These are phyloP conservation scores for Oxyruncus cristatus DNA, from an alignment of 2,113 vertebrate species.

Conservation along the genomic window DNA sequence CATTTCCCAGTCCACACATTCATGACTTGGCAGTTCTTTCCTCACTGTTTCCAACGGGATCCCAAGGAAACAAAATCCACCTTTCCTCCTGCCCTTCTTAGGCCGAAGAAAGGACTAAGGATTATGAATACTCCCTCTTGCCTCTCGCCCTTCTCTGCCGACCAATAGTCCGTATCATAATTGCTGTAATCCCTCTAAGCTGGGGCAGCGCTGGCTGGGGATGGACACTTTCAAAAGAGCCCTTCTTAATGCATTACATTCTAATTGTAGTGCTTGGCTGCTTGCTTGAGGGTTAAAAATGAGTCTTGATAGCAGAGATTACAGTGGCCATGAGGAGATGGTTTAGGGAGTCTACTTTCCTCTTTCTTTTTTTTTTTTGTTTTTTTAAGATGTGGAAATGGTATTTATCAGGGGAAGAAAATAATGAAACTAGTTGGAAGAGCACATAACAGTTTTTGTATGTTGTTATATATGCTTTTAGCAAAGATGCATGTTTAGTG, in stretches of 20 bases:
- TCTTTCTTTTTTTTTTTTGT: background rate
- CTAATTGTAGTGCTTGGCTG: background rate
- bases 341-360: background rate
- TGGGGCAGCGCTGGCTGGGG: background rate
- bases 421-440: background rate
- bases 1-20: background rate
- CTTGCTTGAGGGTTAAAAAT: slow-evolving; percentile 3
- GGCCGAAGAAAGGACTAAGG: background rate
- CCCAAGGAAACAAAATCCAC: background rate
- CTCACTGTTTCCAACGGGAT: background rate
- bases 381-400: background rate
- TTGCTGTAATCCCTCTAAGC: background rate
- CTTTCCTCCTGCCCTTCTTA: background rate
- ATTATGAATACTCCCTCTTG: background rate
- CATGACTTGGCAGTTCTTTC: background rate
- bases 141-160: background rate
- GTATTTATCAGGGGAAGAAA: background rate
- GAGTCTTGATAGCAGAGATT: background rate
- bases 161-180: background rate
- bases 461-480: background rate
- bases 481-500: background rate
- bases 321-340: background rate
- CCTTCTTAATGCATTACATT: background rate
- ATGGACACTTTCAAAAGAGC: background rate
- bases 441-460: background rate